These are phyloP conservation scores for Stegostoma tigrinum DNA, from an alignment of 2,113 vertebrate genomes.

Conservation along the genomic window DNA sequence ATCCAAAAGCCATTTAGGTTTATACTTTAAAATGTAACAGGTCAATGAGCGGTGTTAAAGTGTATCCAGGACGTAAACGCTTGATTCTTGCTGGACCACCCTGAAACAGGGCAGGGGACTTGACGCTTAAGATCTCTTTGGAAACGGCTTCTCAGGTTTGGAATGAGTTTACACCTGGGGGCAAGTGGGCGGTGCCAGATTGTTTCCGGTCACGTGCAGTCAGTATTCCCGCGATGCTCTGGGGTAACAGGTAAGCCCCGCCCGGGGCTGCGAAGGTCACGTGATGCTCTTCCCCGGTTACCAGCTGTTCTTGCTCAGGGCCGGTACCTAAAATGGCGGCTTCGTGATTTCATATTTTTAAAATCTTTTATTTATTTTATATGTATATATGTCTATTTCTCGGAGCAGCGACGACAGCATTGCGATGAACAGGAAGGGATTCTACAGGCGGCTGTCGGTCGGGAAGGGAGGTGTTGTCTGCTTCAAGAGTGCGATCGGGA, in stretches of 20 bases:
- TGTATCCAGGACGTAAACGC: too few relatives aligned
- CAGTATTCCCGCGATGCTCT: not conserved
- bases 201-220: not conserved
- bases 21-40: too few relatives aligned
- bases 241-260: not conserved
- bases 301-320: constrained; percentile 21
- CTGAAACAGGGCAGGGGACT: too few relatives aligned
- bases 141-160: too few relatives aligned
- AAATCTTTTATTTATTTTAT: not conserved
- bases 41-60: too few relatives aligned
- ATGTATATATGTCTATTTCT: not conserved
- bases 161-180: not conserved
- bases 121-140: too few relatives aligned
- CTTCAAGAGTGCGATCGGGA: not conserved
- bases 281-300: constrained; percentile 3
- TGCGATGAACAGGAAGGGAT: not conserved
- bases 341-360: not conserved
- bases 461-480: not conserved
- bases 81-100: not conserved
- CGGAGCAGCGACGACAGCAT: not conserved
- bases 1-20: too few relatives aligned
- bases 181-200: too few relatives aligned
- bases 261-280: not conserved
- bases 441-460: not conserved
- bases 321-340: constrained; percentile 31